phyloP scores from a whole-genome alignment of 1,140 invertebrate species.

The Drosophila bocki region DNA sequence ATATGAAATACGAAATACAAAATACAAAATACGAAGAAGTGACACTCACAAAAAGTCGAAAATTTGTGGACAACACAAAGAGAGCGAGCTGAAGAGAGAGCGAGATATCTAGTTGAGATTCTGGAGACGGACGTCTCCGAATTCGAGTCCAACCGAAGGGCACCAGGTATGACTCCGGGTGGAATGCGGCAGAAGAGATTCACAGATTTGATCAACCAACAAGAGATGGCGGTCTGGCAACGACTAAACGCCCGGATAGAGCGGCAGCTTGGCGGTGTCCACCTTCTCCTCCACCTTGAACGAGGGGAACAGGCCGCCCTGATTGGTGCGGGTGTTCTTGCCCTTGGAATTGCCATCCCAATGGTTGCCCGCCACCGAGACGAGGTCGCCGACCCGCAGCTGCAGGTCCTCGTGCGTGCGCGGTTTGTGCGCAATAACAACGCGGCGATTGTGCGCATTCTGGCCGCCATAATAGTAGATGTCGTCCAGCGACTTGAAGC shows the following conservation, averaged over 20 bases:
- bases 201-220: constrained; percentile 19
- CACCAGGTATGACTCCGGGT: constrained; percentile 24
- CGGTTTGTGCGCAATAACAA: constrained; percentile 90
- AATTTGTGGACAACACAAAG: background rate
- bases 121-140: constrained; percentile 8
- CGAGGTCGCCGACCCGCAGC: constrained; percentile 91
- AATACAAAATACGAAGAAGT: constrained; percentile 6
- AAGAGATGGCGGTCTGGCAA: background rate
- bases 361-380: constrained; percentile 98
- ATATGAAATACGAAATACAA: background rate
- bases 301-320: constrained; percentile 92
- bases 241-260: constrained; percentile 85
- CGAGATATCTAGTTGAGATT: constrained; percentile 48
- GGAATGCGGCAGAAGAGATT: constrained; percentile 50
- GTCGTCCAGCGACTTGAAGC: constrained; percentile 96
- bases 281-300: constrained; percentile 91
- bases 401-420: constrained; percentile 90
- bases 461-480: constrained; percentile 99
- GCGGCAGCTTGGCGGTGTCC: constrained; percentile 87
- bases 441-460: constrained; percentile 93
- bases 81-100: constrained; percentile 9
- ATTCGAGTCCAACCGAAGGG: constrained; percentile 18
- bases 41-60: constrained; percentile 13
- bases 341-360: constrained; percentile 98
- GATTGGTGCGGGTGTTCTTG: constrained; percentile 93